Evolutionary conservation across 2,797 vertebrate genomes (phyloP), one percentile per base, ranked within the genome.

Genomic region (Syngnathus acus): DNA sequence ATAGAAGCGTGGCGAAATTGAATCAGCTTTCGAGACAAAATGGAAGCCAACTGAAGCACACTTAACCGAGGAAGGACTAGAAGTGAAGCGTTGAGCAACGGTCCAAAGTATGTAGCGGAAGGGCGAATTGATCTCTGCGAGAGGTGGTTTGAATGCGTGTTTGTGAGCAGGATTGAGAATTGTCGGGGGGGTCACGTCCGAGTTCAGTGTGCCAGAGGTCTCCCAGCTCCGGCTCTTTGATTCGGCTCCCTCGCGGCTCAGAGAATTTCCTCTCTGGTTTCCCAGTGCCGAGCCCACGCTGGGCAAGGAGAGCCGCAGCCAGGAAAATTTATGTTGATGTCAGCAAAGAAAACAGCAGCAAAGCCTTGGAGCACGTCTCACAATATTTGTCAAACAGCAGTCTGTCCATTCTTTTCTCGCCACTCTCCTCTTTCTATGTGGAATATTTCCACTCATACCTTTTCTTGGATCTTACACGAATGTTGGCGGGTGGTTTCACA

Each of bases 341-440:
- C 89, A 91, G 87, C 88, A 93, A 88, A 88, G 89, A 92, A 93
- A 92, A 85, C 86, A 89, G 69, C 71, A 86, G 79, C 78, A 82
- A 83, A 86, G 84, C 87, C 84, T 67, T 70, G 85, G 75, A 45
- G 60, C 79, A 77, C 82, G 82, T 90, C 87, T 91, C 85, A 90
- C 90, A 91, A 92, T 92, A 91, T 92, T 92, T 91, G 84, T 91
- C 87, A 88, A 92, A 84, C 90, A 91, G 91, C 89, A 69, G 90
- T 90, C 73, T 78, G 87, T 89, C 88, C 84, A 71, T 88, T 90
- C 84, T 80, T 78, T 78, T 81, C 75, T 72, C 74, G 69, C 74
- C 80, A 66, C 68, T 70, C 73, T 70, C 48, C 66, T 76, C 83
- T 84, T 81, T 84, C 82, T 75, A 75, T 75, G 47, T 58, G 19